Evolutionary conservation across 2,797 vertebrate genomes (phyloP), one percentile per base, ranked within the genome.

Genomic region (Aselliscus stoliczkanus): DNA sequence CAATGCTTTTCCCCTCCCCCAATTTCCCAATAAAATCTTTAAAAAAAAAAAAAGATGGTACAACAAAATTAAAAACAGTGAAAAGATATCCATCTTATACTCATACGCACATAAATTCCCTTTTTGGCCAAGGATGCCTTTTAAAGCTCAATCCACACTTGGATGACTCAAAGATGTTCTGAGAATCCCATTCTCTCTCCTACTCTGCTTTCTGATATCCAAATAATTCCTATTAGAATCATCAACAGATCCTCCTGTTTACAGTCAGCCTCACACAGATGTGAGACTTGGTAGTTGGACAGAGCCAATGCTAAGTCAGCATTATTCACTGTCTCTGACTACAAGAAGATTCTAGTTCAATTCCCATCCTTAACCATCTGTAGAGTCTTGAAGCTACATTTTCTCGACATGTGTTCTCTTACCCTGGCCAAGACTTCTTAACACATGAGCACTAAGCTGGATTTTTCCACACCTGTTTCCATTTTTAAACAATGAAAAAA

Each of bases 401-500:
- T 90, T 85, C 64, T 90, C 90, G 23, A 84, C 17, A 64, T 11
- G 25, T 64, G 8, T 81, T 31, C 81, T 73, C 62, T 54, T 23
- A 80, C 1, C 5, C 77, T 52, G 37, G 54, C n/a, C 83, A 84
- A 94, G 89, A 95, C 1, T 44, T 77, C n/a, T 80, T 70, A 88
- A 76, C 29, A 79, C 12, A 75, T 23, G 34, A 87, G 14, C 34
- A 29, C 25, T 44, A 87, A 70, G 25, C 8, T 81, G 8, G 12
- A 80, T 50, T 94, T 93, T 95, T 54, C 88, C 50, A 87, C 18
- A 94, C 34, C 42, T 92, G 50, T 67, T 90, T 81, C 37, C 15
- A 81, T 79, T 79, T 89, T 90, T 85, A 88, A 84, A 94, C 15
- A 77, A 76, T 54, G n/a, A 94, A 88, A 88, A 77, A 10, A n/a